Base-by-base conservation (phyloP, 2,113 vertebrate species). In the Aptenodytes patagonicus region DNA sequence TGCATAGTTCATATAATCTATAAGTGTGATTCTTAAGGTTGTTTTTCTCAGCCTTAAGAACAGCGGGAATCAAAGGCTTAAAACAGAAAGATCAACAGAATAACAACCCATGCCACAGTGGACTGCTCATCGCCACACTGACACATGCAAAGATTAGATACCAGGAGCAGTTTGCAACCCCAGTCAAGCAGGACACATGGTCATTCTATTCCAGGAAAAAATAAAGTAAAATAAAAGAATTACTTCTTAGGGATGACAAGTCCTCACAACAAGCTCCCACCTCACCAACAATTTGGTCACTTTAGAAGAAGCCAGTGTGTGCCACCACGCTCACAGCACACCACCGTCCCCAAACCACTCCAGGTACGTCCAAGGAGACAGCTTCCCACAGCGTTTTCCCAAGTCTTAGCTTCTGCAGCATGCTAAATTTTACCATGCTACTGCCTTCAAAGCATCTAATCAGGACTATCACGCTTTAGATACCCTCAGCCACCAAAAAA, bases 211-310 rank as follows among this genome's bases (percentile, higher is more conserved):
- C 29, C 55, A 84, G 13, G 38, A 31, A 64, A 60, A 62, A 62
- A 49, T 7, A 54, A 57, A 72, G 20, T 11, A 26, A 40, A 54
- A 78, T 38, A 84, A 79, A 82, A 81, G 15, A 94, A 81, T 44
- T 83, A 21, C 31, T 85, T 77, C 14, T 57, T 24, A 42, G 26
- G 25, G 26, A 61, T 79, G 36, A 88, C 51, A 54, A 69, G 44
- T 18, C 44, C 42, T 86, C 29, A 49, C 34, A 91, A 68, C 40
- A 72, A 92, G 29, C 44, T 89, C 38, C 25, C 12, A 61, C 52
- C 34, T 84, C 69, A 36, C 16, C 12, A 79, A 40, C 13, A 17
- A 40, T 34, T 34, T 1, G 0, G 12, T 46, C 4, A 0, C n/a
- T 91, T 85, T 46, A 60, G 73, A 76, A 94, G 52, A 25, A 60